A percentile compares a stretch with the other conserved stretches of the same genome.
Conservation (phyloP, 2,797 vertebrate genomes). For the Dermochelys coriacea region DNA sequence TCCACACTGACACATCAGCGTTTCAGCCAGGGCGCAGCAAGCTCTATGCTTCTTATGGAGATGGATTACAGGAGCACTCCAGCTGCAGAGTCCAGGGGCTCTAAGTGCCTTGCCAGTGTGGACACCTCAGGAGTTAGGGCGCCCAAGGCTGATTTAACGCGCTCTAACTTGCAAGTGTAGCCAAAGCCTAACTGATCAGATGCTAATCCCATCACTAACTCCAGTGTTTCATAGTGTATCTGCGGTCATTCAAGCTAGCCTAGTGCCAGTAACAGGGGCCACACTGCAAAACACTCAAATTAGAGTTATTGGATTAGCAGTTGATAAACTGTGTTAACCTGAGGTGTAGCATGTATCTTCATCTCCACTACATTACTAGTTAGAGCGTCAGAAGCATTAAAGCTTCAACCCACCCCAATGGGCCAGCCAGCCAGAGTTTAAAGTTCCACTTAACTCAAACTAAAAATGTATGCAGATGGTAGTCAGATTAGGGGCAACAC, state of each 20-base stretch:
- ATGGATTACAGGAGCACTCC: too few species aligned
- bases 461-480: neutral
- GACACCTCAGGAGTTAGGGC: too few species aligned
- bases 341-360: neutral
- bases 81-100: too few species aligned
- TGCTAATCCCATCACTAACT: too few species aligned
- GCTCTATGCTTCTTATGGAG: too few species aligned
- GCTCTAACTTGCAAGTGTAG: too few species aligned
- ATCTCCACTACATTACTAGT: neutral
- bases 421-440: neutral
- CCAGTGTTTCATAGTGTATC: neutral
- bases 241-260: neutral
- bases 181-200: too few species aligned
- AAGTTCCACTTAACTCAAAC: constrained; percentile 1
- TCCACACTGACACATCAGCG: too few species aligned
- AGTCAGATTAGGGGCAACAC: neutral
- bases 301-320: neutral
- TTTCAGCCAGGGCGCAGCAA: too few species aligned
- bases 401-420: neutral
- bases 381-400: neutral
- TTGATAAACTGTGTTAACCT: neutral
- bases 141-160: too few species aligned
- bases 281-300: neutral
- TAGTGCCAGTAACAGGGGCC: neutral
- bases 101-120: too few species aligned